These are phyloP conservation scores for Tupaia tana DNA, from an alignment of 2,113 vertebrate genomes.

Conservation along the genomic window DNA sequence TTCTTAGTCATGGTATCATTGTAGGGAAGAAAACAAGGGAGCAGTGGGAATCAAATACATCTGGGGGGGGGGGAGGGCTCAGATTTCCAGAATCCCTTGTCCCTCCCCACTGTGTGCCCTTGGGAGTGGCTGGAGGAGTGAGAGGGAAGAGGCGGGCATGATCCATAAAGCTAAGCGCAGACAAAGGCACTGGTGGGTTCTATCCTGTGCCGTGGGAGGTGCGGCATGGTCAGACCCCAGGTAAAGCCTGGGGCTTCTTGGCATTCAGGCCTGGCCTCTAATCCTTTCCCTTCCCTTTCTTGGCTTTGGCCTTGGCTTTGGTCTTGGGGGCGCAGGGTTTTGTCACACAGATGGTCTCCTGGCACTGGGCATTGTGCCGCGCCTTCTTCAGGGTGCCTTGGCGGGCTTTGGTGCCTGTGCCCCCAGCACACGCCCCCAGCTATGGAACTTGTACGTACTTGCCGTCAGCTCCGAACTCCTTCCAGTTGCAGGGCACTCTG, in stretches of 20 bases:
- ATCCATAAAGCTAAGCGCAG: conserved; percentile 84
- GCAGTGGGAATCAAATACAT: background rate
- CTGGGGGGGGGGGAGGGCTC: background rate
- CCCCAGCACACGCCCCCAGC: conserved; percentile 92
- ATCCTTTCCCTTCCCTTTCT: conserved; percentile 91
- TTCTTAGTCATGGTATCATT: conserved; percentile 56
- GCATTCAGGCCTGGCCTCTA: conserved; percentile 66
- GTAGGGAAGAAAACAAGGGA: background rate
- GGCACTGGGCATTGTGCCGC: conserved; percentile 94
- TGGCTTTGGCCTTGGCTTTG: conserved; percentile 93
- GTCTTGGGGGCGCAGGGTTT: conserved; percentile 94
- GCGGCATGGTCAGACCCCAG: background rate
- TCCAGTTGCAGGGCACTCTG: conserved; percentile 98
- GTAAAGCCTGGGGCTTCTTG: background rate
- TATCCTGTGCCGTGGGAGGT: background rate
- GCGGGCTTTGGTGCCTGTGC: conserved; percentile 91
- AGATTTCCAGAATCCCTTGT: conserved; percentile 22
- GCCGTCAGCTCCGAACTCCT: conserved; percentile 98
- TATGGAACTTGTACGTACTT: conserved; percentile 97
- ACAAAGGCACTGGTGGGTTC: conserved; percentile 81
- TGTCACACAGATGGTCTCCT: conserved; percentile 92
- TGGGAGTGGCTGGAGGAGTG: background rate
- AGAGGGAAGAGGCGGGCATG: conserved; percentile 11
- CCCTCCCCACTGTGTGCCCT: conserved; percentile 31
- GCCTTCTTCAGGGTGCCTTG: conserved; percentile 94